A percentile compares a stretch with the other conserved stretches of the same genome.
Conservation (phyloP, 2,797 vertebrate genomes). For the Malurus leucopterus region DNA sequence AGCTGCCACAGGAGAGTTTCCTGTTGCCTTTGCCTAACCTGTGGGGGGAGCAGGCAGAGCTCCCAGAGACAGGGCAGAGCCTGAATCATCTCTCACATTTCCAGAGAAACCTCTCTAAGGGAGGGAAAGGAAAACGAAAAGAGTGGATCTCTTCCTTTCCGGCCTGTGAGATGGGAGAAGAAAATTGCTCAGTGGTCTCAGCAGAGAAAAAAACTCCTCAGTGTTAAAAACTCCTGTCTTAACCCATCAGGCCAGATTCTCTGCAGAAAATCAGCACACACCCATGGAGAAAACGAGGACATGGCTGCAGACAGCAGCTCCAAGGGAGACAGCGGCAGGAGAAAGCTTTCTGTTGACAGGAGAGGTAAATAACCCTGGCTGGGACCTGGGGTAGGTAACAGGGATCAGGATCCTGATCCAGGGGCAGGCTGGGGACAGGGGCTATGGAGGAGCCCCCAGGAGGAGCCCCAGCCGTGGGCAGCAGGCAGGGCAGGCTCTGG, state of each 20-base stretch:
- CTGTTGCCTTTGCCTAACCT: neutral
- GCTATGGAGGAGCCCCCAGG: neutral
- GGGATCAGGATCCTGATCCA: neutral
- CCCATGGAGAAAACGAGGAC: neutral
- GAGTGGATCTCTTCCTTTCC: neutral
- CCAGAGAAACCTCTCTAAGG: neutral
- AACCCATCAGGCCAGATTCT: neutral
- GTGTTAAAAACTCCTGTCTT: neutral
- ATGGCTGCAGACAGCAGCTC: neutral
- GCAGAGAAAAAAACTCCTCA: neutral
- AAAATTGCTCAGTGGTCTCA: conserved; percentile 3
- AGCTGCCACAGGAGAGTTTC: neutral
- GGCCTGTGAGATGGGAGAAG: neutral
- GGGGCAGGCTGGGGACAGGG: neutral
- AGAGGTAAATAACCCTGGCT: neutral
- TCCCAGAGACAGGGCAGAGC: neutral
- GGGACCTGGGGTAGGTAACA: neutral
- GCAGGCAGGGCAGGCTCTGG: neutral
- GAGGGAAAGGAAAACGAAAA: neutral
- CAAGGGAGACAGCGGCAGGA: neutral
- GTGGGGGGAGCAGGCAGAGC: neutral
- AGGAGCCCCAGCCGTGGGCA: neutral
- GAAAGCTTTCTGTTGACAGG: neutral
- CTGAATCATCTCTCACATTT: neutral
- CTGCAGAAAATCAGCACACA: neutral